Evolutionary conservation across 2,888 invertebrate genomes (phyloP), one percentile per base, ranked within the genome.

Genomic region (Hypolimnas misippus): DNA sequence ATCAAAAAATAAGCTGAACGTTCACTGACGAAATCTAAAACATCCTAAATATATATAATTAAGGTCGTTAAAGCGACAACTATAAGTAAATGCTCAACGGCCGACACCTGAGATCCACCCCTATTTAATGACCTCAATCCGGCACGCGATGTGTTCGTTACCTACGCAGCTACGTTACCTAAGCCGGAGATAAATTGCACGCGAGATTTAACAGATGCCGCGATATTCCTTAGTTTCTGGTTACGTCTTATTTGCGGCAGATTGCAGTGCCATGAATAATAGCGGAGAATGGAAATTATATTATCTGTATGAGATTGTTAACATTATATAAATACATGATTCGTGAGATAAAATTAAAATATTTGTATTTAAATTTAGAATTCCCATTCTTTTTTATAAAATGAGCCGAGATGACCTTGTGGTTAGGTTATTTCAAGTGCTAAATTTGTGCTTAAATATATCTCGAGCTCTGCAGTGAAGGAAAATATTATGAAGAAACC

Each of bases 91-190:
- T 16, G 21, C 40, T 33, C 12, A 17, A 10, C 14, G 19, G 29
- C 57, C 53, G 72, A 75, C 67, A 73, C 67, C 70, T 65, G 65
- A 72, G 70, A 74, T 70, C 69, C 70, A 65, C 64, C 66, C 68
- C 63, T 67, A 66, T 73, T 70, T 70, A 71, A 70, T 60, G 63
- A 73, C 67, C 70, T 69, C 72, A 70, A 69, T 60, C 61, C 63
- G n/a, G 66, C 84, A 84, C 81, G 83, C 84, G 68, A 83, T 71
- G 64, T 75, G 73, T 77, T 83, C 79, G 78, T 85, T 83, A 80
- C 70, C 66, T 63, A 46, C 46, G 72, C 73, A 44, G 42, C 38
- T 29, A 50, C 42, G 52, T 53, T 44, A 59, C 44, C 33, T 44
- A 35, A 53, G 46, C 61, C 63, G 8, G 25, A 65, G 53, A 68